Evolutionary conservation across 2,797 vertebrate genomes (phyloP).

Genomic region (Sparus aurata): DNA sequence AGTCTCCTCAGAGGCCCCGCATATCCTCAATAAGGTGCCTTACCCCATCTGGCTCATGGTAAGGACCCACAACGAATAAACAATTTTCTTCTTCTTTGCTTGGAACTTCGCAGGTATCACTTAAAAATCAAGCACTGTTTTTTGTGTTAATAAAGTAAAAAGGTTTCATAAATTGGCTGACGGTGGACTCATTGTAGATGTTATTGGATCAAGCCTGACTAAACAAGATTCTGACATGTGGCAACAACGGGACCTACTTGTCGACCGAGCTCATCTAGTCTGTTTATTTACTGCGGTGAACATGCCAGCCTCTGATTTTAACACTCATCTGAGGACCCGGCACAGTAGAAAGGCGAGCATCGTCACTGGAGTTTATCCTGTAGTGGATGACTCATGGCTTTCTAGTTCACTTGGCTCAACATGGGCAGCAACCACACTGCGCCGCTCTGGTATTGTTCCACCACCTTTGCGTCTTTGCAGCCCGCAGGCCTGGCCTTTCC

Average conservation of each 20-base stretch:
- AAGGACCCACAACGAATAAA: constrained; percentile 58
- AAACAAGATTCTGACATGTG: constrained; percentile 17
- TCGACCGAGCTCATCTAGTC: constrained; percentile 24
- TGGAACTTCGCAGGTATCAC: not conserved
- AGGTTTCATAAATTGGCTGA: not conserved
- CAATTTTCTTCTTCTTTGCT: not conserved
- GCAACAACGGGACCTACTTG: constrained; percentile 8
- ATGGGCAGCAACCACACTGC: constrained; percentile 27
- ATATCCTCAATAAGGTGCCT: constrained; percentile 91
- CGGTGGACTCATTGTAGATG: not conserved
- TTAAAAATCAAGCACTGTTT: not conserved
- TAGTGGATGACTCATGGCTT: constrained; percentile 19
- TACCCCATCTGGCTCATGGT: constrained; percentile 97
- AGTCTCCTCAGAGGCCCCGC: constrained; percentile 92
- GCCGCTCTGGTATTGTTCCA: constrained; percentile 5
- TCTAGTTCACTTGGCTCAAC: constrained; percentile 13
- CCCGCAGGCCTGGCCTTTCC: not conserved
- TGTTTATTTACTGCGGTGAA: constrained; percentile 6
- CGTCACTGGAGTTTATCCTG: constrained; percentile 6
- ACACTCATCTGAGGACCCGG: constrained; percentile 4
- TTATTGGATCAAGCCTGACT: not conserved
- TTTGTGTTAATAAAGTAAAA: not conserved
- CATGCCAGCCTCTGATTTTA: not conserved
- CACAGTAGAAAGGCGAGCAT: not conserved
- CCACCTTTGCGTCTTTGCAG: not conserved